phyloP scores from a whole-genome alignment of 1,140 invertebrate genomes.

The Lamellibrachia luymesi region DNA sequence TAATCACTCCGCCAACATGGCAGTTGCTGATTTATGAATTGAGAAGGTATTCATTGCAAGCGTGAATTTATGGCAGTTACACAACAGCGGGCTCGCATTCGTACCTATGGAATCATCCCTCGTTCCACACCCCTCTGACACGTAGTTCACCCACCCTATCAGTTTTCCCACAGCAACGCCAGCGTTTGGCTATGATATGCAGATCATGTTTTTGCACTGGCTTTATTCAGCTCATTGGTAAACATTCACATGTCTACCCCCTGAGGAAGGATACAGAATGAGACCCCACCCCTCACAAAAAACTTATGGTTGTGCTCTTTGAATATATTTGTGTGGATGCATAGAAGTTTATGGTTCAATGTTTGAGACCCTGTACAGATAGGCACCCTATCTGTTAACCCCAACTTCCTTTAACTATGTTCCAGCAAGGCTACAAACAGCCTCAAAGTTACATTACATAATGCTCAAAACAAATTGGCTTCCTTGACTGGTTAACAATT shows the following conservation, averaged over 20 bases:
- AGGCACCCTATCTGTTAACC: neutral
- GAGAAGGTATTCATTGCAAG: neutral
- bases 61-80: neutral
- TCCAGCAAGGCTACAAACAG: neutral
- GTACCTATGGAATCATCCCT: neutral
- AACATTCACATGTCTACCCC: neutral
- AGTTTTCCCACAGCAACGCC: neutral
- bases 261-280: neutral
- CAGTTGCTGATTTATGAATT: neutral
- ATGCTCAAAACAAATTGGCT: neutral
- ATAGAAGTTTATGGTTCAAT: neutral
- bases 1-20: neutral
- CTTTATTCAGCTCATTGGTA: slow-evolving; percentile 5
- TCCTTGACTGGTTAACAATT: neutral
- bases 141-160: neutral
- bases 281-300: neutral
- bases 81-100: neutral
- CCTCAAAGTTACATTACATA: neutral
- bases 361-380: neutral
- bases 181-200: neutral
- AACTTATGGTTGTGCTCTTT: neutral
- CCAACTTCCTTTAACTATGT: neutral
- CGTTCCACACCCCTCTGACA: neutral
- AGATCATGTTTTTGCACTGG: neutral
- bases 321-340: neutral